A percentile compares a stretch with the other conserved stretches of the same genome.
Conservation (phyloP, 2,888 invertebrate genomes). For the Cryptus viduatorius region DNA sequence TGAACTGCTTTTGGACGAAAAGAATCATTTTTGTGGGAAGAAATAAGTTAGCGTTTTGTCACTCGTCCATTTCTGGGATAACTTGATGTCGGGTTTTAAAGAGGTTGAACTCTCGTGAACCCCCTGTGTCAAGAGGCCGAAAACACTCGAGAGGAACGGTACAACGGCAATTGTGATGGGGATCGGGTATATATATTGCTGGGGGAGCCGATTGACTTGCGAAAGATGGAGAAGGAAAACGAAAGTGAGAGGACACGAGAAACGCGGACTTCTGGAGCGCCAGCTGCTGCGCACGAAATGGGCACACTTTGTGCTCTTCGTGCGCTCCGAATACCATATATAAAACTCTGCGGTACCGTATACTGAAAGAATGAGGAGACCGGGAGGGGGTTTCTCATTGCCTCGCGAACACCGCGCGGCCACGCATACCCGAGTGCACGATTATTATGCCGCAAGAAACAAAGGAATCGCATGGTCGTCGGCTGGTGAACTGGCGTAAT, state of each 20-base stretch:
- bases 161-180: neutral
- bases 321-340: constrained; percentile 1
- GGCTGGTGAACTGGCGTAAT: constrained; percentile 30
- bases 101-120: neutral
- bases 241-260: constrained; percentile 11
- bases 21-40: neutral
- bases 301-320: constrained; percentile 3
- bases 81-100: neutral
- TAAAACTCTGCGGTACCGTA: neutral
- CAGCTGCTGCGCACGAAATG: constrained; percentile 18
- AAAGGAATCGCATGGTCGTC: constrained; percentile 28
- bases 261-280: neutral
- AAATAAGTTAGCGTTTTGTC: neutral
- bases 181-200: neutral
- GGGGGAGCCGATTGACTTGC: neutral
- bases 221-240: neutral
- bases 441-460: constrained; percentile 40
- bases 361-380: neutral
- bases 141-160: neutral
- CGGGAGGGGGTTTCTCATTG: constrained; percentile 8
- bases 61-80: neutral
- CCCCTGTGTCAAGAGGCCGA: neutral
- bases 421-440: constrained; percentile 33
- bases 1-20: neutral
- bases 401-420: constrained; percentile 17